A percentile compares a stretch with the other conserved stretches of the same genome.
Conservation (phyloP, 1,140 invertebrate species). For the Megalonaias nervosa region DNA sequence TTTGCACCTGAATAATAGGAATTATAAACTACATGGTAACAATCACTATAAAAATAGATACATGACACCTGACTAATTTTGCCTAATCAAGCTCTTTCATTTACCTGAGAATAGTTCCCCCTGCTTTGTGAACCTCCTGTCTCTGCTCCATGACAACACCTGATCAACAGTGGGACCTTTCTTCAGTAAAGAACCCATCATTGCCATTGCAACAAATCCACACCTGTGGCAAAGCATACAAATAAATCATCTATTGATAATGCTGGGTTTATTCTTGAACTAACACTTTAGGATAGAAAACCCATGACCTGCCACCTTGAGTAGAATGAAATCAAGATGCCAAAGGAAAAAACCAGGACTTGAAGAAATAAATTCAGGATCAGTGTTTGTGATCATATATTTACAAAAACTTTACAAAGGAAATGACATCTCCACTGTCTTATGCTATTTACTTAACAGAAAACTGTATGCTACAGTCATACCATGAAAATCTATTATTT, state of each 20-base stretch:
- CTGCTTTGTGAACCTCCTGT: conserved; percentile 80
- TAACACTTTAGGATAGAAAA: background rate
- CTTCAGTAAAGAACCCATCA: conserved; percentile 76
- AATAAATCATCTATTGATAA: background rate
- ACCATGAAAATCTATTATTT: no score
- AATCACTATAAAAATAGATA: no score
- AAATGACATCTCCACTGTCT: background rate
- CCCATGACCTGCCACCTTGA: no score
- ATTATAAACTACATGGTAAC: no score
- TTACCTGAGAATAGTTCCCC: conserved; percentile 88
- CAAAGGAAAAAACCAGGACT: background rate
- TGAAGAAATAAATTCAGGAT: background rate
- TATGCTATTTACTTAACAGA: no score
- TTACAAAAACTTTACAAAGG: background rate
- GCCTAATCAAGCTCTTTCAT: conserved; percentile 37
- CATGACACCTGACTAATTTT: no score
- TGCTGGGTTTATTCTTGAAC: background rate
- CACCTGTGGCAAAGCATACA: conserved; percentile 75
- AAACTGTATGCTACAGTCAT: no score
- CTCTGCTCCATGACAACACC: conserved; percentile 77
- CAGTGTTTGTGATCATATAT: background rate
- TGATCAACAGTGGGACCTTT: conserved; percentile 72
- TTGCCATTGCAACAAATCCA: conserved; percentile 85
- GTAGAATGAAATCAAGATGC: no score
- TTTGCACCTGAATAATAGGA: no score